phyloP scores from a whole-genome alignment of 2,797 vertebrate genomes.

The Danio kyathit region DNA sequence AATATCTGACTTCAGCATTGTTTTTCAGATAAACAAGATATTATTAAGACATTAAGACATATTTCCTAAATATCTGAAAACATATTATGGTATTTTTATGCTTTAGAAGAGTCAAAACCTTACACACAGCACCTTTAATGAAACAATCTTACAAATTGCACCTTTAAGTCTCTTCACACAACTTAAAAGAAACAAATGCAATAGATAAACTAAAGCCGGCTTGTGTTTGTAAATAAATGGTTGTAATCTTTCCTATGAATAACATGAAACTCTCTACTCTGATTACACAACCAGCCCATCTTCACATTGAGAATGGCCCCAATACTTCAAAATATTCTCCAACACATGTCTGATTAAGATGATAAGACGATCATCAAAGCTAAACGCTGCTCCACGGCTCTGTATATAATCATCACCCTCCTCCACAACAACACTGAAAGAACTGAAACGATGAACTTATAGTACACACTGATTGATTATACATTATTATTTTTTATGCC shows the following conservation, averaged over 20 bases:
- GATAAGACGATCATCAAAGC: slow-evolving; percentile 10
- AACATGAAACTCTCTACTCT: slow-evolving; percentile 47
- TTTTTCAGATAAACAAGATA: no score
- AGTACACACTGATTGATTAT: neutral
- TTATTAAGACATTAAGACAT: no score
- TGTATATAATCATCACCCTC: neutral
- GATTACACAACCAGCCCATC: slow-evolving; percentile 20
- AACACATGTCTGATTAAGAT: slow-evolving; percentile 20
- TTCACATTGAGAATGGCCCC: slow-evolving; percentile 11
- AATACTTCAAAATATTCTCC: slow-evolving; percentile 42
- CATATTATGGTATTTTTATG: no score
- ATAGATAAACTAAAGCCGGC: slow-evolving; percentile 13
- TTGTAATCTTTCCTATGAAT: slow-evolving; percentile 40
- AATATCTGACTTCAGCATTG: no score
- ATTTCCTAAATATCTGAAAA: no score
- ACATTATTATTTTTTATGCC: neutral
- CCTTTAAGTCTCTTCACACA: neutral
- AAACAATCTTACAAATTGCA: no score
- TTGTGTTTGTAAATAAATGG: slow-evolving; percentile 21
- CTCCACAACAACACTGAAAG: slow-evolving; percentile 6
- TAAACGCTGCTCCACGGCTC: slow-evolving; percentile 16
- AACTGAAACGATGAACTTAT: neutral
- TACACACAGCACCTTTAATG: no score
- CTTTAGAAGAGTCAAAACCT: no score
- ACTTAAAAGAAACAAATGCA: neutral